Evolutionary conservation across 2,888 invertebrate genomes (phyloP).

Genomic region (Caradrina clavipalpis): DNA sequence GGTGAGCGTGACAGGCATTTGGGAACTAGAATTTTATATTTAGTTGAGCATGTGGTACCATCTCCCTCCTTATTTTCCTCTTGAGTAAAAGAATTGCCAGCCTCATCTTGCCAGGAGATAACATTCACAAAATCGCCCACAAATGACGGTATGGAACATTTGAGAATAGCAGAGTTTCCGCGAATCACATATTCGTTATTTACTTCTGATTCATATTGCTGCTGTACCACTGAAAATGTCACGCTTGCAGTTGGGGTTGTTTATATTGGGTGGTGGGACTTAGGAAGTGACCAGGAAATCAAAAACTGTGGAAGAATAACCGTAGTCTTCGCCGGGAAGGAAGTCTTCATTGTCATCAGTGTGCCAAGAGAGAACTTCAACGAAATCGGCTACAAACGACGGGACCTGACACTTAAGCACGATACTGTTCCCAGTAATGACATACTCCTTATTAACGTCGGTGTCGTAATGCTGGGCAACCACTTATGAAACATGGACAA

Average conservation of each 20-base stretch:
- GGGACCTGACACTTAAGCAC: slow-evolving; percentile 96
- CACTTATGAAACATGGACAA: slow-evolving; percentile 86
- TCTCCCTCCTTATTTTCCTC: slow-evolving; percentile 80
- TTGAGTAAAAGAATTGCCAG: slow-evolving; percentile 89
- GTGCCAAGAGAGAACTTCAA: slow-evolving; percentile 95
- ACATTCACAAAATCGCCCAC: slow-evolving; percentile 98
- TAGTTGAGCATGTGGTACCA: slow-evolving; percentile 73
- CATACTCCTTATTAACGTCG: slow-evolving; percentile 96
- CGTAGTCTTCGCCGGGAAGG: slow-evolving; percentile 92
- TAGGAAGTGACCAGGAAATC: slow-evolving; percentile 53
- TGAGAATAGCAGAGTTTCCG: slow-evolving; percentile 96
- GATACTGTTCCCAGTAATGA: slow-evolving; percentile 95
- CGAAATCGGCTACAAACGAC: slow-evolving; percentile 96
- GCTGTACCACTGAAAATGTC: slow-evolving; percentile 94
- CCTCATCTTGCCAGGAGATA: slow-evolving; percentile 96
- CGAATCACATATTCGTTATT: slow-evolving; percentile 98
- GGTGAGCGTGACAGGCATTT: slow-evolving; percentile 32
- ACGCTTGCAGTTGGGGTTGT: slow-evolving; percentile 31
- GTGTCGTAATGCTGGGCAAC: slow-evolving; percentile 96
- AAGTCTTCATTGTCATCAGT: slow-evolving; percentile 94
- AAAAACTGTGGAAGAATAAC: slow-evolving; percentile 80
- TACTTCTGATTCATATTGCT: slow-evolving; percentile 97
- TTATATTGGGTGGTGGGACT: slow-evolving; percentile 36
- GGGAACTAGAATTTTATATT: slow-evolving; percentile 42
- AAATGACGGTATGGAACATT: slow-evolving; percentile 97